Evolutionary conservation across 2,888 invertebrate genomes (phyloP), one percentile per base, ranked within the genome.

Genomic region (Criorhina ranunculi): DNA sequence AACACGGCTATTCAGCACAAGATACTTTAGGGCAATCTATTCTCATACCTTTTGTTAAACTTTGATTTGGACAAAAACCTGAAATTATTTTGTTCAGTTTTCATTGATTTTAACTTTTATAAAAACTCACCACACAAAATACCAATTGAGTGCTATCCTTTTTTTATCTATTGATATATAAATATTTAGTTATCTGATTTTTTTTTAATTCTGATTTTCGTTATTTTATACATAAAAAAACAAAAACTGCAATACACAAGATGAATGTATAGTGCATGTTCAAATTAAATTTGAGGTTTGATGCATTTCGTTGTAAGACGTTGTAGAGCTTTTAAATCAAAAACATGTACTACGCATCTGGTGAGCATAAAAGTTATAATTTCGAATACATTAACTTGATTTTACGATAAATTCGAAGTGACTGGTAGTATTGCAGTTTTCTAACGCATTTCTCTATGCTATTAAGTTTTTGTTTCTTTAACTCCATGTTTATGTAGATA

Each of bases 61-160:
- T 60, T 75, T 6, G 12, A 57, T 17, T 76, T 53, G 9, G 15
- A 49, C 35, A 9, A 60, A 17, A 51, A 12, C 19, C 15, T 11
- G 3, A 29, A 12, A 19, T 33, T 42, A 11, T 72, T 72, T 42
- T 35, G 2, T 70, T 64, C 8, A 19, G 8, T 57, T 42, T 29
- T 57, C 3, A 46, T 40, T 79, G 17, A 5, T 75, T 60, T 70
- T 15, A 31, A 37, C 19, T 70, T 33, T 67, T 87, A 73, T 69
- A 70, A 53, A 77, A 90, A 91, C 91, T 91, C 91, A 91, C 91
- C 91, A 91, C 91, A 91, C 91, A 91, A 91, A 91, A 91, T 91
- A 89, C 87, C 85, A 59, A 85, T 85, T 85, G 75, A 80, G 70
- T 79, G 73, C 79, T 85, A 85, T 80, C 55, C 60, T 85, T 70